A percentile compares a stretch with the other conserved stretches of the same genome.
Conservation (phyloP, 2,797 vertebrate genomes). For the Catostomus latipinnis region DNA sequence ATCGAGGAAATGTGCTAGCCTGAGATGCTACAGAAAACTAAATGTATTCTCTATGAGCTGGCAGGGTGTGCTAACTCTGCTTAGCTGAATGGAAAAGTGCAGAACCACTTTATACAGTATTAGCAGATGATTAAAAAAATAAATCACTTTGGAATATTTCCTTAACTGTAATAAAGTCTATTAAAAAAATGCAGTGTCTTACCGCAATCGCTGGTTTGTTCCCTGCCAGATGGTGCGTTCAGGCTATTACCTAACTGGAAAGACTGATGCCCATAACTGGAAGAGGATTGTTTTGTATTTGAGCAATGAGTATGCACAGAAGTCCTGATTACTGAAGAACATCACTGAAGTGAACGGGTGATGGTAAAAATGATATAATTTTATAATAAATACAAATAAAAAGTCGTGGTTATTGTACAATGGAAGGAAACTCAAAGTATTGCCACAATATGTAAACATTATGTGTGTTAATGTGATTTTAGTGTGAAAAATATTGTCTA, state of each 20-base stretch:
- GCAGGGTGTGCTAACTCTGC: background rate
- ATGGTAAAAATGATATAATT: too few relatives aligned
- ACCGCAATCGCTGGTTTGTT: background rate
- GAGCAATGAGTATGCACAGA: conserved; percentile 20
- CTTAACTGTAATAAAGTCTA: background rate
- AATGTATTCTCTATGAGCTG: background rate
- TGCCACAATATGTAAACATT: too few relatives aligned
- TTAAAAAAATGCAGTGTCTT: background rate
- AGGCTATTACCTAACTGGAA: background rate
- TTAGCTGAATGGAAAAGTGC: background rate
- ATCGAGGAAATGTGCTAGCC: background rate
- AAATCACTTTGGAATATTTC: background rate
- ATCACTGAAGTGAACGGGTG: too few relatives aligned
- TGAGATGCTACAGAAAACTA: background rate
- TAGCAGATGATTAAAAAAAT: background rate
- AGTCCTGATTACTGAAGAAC: background rate
- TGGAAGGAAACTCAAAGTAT: too few relatives aligned
- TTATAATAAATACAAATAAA: too few relatives aligned
- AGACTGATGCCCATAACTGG: conserved; percentile 4
- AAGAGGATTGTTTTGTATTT: background rate
- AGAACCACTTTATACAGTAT: background rate
- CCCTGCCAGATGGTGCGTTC: background rate
- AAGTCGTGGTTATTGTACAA: too few relatives aligned
- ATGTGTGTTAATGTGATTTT: too few relatives aligned
- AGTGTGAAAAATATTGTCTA: too few relatives aligned